Evolutionary conservation across 1,140 invertebrate species (phyloP).

Genomic region (Musca vetustissima): DNA sequence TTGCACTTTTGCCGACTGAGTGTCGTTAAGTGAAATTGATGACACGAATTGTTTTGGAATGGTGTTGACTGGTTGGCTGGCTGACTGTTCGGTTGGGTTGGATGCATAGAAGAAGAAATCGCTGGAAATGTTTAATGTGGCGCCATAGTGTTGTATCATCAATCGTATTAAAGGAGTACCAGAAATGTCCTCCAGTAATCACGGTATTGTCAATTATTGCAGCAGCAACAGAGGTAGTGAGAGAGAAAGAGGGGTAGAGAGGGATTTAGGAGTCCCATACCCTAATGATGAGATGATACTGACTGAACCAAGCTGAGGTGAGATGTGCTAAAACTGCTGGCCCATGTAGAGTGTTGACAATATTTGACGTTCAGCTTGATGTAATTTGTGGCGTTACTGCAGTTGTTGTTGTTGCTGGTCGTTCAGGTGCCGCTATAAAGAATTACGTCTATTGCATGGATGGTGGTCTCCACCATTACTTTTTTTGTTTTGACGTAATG

Average conservation of each 20-base stretch:
- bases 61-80: no score
- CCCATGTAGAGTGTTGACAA: slow-evolving; percentile 11
- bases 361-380: slow-evolving; percentile 1
- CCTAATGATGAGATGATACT: no score
- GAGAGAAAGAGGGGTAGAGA: no score
- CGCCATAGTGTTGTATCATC: slow-evolving; percentile 18
- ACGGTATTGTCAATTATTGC: slow-evolving; percentile 1
- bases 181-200: slow-evolving; percentile 12
- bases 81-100: no score
- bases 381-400: background rate
- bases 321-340: background rate
- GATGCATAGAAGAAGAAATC: no score
- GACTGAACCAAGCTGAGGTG: no score
- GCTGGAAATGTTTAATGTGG: slow-evolving; percentile 13
- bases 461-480: slow-evolving; percentile 6
- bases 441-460: background rate
- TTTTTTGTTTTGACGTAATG: background rate
- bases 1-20: no score
- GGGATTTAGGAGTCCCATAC: no score
- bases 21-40: slow-evolving; percentile 21
- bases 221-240: no score
- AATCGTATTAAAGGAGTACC: slow-evolving; percentile 4
- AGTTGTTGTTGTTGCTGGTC: background rate
- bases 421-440: slow-evolving; percentile 11
- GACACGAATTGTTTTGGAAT: background rate